Evolutionary conservation across 1,140 invertebrate genomes (phyloP).

Genomic region (Sitodiplosis mosellana): DNA sequence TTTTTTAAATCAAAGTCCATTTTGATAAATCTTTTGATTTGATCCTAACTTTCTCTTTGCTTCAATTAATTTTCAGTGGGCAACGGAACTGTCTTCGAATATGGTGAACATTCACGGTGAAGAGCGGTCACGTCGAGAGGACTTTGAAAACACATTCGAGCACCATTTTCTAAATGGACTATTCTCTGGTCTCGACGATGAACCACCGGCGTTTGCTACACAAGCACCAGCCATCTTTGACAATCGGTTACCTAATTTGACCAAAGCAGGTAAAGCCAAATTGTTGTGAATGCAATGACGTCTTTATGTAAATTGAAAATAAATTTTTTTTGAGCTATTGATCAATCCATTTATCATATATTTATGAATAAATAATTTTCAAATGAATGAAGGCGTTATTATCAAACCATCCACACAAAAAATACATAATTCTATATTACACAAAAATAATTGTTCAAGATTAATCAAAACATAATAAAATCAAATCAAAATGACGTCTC

Average conservation of each 20-base stretch:
- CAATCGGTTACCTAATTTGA: conserved; percentile 46
- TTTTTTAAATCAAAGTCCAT: conserved; percentile 9
- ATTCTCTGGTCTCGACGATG: conserved; percentile 75
- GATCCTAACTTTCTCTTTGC: too few relatives aligned
- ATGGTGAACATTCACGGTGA: conserved; percentile 55
- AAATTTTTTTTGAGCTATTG: too few relatives aligned
- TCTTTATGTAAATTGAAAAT: too few relatives aligned
- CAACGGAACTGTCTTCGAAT: conserved; percentile 53
- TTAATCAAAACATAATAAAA: too few relatives aligned
- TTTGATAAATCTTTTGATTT: background rate
- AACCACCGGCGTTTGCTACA: conserved; percentile 68
- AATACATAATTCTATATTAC: too few relatives aligned
- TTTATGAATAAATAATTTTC: too few relatives aligned
- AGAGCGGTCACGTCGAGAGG: conserved; percentile 47
- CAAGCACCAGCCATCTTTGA: conserved; percentile 59
- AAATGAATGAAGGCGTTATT: too few relatives aligned
- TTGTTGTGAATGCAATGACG: too few relatives aligned
- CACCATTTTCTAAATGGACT: conserved; percentile 71
- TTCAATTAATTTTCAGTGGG: conserved; percentile 45
- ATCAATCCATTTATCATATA: too few relatives aligned
- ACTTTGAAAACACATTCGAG: conserved; percentile 56
- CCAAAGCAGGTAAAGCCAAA: conserved; percentile 15
- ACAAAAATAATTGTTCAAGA: too few relatives aligned
- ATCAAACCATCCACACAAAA: too few relatives aligned
- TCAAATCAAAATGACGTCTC: too few relatives aligned